Evolutionary conservation across 64 coral and sea anemone species (phyloP), one percentile per base, ranked within the genome.

Genomic region (Dendrophyllia cribrosa): DNA sequence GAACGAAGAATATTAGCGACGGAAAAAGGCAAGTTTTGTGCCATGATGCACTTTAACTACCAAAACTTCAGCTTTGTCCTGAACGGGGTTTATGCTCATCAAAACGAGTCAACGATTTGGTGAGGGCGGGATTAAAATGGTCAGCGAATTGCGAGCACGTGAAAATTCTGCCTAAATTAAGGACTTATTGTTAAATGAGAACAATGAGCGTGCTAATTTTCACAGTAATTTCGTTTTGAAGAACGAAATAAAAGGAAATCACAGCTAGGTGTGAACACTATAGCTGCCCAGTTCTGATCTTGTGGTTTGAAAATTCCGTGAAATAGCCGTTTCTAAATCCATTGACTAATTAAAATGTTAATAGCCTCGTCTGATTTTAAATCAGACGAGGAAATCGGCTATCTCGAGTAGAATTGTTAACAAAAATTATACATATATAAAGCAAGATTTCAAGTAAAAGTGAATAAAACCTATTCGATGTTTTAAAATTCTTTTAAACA

Each of bases 1-100:
- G 80, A 84, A 23, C 80, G 80, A 46, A 84, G 80, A 67, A 84
- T 84, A 68, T 84, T 84, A 51, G 61, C 80, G 45, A 84, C 20
- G 22, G 80, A 84, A 17, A 84, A 84, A 6, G 80, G 44, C 62
- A 84, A 84, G 45, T 68, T 44, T 51, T 84, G 80, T 3, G 80
- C 80, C 80, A 84, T 68, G 19, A 0, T 25, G 12, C 55, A 19
- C 58, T 60, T 25, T 26, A 22, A 64, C 46, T 26, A 20, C 51
- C 12, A 46, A 34, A 17, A 49, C 58, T 47, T 17, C 44, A 50
- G 62, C 45, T 66, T 6, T 20, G 80, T 66, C 49, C 45, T 45
- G 26, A 65, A 23, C 6, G 19, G 44, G 16, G 5, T 68, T 84
- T 50, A 51, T 49, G 44, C 19, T 50, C 51, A 13, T 16, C 34